Conservation (phyloP, 2,888 invertebrate genomes). For the Parnassius mnemosyne region DNA sequence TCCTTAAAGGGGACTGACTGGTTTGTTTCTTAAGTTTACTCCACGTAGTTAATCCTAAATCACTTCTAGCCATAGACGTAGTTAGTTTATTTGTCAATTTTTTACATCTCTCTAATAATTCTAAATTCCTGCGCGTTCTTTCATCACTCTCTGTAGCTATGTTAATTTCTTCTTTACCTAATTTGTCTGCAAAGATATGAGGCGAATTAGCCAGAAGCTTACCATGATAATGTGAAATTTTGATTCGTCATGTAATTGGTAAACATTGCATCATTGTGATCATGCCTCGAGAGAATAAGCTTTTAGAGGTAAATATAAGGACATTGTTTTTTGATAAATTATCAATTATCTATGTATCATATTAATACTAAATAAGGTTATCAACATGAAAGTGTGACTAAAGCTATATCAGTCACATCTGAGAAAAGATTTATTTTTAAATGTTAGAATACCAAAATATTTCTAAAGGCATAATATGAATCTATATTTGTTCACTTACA, state of each 20-base stretch:
- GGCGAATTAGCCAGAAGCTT: slow-evolving; percentile 43
- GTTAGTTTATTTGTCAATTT: slow-evolving; percentile 80
- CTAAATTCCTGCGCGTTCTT: slow-evolving; percentile 80
- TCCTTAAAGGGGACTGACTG: slow-evolving; percentile 82
- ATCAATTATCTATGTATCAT: no score
- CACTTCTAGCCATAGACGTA: slow-evolving; percentile 92
- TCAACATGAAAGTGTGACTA: no score
- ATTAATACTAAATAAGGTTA: no score
- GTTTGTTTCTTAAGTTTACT: slow-evolving; percentile 90
- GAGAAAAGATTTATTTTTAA: no score
- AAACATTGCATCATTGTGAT: slow-evolving; percentile 50
- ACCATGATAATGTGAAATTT: slow-evolving; percentile 44
- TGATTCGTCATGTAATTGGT: slow-evolving; percentile 48
- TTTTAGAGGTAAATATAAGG: background rate
- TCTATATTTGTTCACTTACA: no score
- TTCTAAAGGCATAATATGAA: no score
- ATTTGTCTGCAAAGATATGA: slow-evolving; percentile 69
- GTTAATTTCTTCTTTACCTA: slow-evolving; percentile 64
- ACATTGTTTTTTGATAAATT: no score
- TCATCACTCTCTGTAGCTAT: slow-evolving; percentile 73
- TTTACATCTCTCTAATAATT: slow-evolving; percentile 78
- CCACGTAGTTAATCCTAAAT: slow-evolving; percentile 94
- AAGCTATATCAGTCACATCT: background rate
- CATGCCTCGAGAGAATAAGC: slow-evolving; percentile 7
- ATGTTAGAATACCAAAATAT: no score